Conservation (phyloP, 2,113 vertebrate species). For the Recurvirostra avosetta region DNA sequence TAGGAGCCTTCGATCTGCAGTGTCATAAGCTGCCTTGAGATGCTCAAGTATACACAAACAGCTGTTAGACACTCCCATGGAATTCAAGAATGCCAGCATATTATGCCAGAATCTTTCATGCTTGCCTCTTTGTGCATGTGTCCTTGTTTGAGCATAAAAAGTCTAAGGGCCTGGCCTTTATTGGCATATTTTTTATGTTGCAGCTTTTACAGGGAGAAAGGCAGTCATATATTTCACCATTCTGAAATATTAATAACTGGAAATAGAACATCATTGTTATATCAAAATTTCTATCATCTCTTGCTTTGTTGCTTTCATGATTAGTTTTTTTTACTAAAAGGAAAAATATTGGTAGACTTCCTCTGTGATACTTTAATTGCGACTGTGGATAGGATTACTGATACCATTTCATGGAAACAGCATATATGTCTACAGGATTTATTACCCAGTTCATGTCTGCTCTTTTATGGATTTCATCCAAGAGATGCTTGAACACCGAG, state of each 20-base stretch:
- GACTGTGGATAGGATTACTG: conserved; percentile 21
- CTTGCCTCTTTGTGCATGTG: background rate
- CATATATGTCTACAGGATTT: conserved; percentile 62
- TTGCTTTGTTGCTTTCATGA: background rate
- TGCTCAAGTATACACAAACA: background rate
- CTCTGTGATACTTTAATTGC: conserved; percentile 15
- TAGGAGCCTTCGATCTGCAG: background rate
- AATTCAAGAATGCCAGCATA: background rate
- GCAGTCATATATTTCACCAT: background rate
- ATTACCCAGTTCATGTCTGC: conserved; percentile 62
- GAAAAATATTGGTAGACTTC: background rate
- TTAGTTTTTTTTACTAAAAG: conserved; percentile 11
- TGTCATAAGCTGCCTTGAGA: background rate
- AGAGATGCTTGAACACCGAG: conserved; percentile 56
- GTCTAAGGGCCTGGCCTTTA: background rate
- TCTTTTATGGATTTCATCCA: conserved; percentile 69
- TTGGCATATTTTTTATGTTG: background rate
- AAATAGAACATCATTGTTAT: background rate
- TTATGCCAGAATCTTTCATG: background rate
- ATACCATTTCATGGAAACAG: conserved; percentile 45
- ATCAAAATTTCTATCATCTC: background rate
- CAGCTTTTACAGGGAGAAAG: background rate
- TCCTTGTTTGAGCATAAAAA: background rate
- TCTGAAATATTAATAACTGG: background rate
- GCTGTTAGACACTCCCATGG: background rate